phyloP scores from a whole-genome alignment of 1,140 invertebrate genomes.

The Physella acuta region DNA sequence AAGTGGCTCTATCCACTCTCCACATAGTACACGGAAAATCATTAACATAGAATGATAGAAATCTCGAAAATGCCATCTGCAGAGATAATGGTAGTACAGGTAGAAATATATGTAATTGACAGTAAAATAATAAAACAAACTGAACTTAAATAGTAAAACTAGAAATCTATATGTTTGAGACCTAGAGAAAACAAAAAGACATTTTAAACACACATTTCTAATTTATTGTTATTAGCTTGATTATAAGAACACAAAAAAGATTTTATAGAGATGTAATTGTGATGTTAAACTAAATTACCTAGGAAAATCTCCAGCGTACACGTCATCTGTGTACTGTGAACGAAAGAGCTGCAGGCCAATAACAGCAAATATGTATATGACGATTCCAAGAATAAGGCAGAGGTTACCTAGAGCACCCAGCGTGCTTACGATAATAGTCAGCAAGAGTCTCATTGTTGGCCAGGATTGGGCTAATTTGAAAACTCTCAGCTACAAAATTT shows the following conservation, averaged over 20 bases:
- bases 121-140: background rate
- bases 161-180: no score
- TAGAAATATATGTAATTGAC: background rate
- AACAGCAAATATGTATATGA: conserved; percentile 98
- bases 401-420: conserved; percentile 96
- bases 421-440: conserved; percentile 97
- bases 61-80: conserved; percentile 96
- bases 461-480: conserved; percentile 99
- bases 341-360: conserved; percentile 98
- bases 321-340: conserved; percentile 74
- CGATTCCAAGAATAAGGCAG: conserved; percentile 94
- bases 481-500: conserved; percentile 79
- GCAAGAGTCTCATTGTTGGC: conserved; percentile 95
- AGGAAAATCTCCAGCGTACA: conserved; percentile 38
- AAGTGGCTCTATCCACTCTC: conserved; percentile 98
- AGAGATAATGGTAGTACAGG: conserved; percentile 11
- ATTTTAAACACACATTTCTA: no score
- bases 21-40: conserved; percentile 94
- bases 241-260: no score
- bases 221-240: no score
- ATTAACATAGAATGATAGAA: conserved; percentile 99
- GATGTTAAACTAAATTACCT: background rate
- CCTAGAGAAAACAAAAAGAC: no score
- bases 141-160: background rate
- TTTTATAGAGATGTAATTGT: no score